Base-by-base conservation (phyloP, 1,140 invertebrate genomes). In the Drosophila auraria region DNA sequence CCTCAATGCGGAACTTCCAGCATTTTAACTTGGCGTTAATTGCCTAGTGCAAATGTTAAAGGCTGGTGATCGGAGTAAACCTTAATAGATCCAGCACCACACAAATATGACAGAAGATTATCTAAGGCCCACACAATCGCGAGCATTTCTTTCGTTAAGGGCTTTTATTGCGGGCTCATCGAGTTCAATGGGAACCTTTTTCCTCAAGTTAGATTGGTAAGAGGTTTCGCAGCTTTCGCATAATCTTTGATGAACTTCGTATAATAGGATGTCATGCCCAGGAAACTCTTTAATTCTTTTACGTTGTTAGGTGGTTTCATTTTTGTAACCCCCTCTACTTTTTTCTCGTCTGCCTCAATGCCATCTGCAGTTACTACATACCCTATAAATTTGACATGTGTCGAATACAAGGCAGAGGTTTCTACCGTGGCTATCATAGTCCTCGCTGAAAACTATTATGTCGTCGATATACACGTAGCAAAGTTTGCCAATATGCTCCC, bases 261-360 rank as follows among this genome's bases (percentile, higher is more conserved):
- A 15, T 60, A 60, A 20, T 60, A 60, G 3, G 30, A 60, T 2
- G 58, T 60, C 40, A 63, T 63, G 7, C 50, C 25, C 5, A 54
- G 12, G 12, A 63, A 63, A n/a, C 50, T 63, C 23, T 63, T 54
- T 15, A 63, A 11, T 30, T 63, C 49, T n/a, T 30, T 63, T 11
- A 63, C 9, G 8, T 44, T 54, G 2, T 15, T 27, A 20, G 49
- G 49, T 9, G 61, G 23, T 6, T 51, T 40, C 0, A 27, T 53
- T 14, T 40, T 27, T 27, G 57, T 50, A 20, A 27, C 23, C 27
- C 47, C 57, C 25, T 27, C 15, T 6, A 60, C 57, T 6, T 47
- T 60, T 42, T 63, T 63, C 11, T n/a, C 25, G 15, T 54, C 61
- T 23, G 38, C 25, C 14, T n/a, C 42, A 5, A 63, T 63, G 4